Evolutionary conservation across 2,113 vertebrate genomes (phyloP).

Genomic region (Sinosuthora webbiana): DNA sequence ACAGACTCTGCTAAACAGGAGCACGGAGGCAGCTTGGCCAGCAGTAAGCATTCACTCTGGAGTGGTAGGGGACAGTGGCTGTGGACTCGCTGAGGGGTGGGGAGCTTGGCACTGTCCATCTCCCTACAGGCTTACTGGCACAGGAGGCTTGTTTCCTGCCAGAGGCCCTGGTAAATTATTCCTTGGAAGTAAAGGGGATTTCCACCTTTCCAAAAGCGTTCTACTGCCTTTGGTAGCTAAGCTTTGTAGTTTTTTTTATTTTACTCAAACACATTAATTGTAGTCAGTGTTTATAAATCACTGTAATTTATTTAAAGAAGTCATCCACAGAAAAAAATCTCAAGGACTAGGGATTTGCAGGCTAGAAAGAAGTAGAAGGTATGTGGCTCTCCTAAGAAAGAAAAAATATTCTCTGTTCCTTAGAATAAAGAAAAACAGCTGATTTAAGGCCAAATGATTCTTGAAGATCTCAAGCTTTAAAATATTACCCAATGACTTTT

Average conservation of each 20-base stretch:
- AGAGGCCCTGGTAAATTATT: not conserved
- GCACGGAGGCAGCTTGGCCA: not conserved
- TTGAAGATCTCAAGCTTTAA: not conserved
- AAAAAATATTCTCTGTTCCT: not conserved
- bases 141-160: not conserved
- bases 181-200: not conserved
- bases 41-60: not conserved
- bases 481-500: not conserved
- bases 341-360: not conserved
- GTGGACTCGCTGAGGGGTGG: fast-evolving
- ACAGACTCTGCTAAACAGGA: not conserved
- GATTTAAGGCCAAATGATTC: not conserved
- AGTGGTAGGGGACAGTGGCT: not conserved
- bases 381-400: not conserved
- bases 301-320: not conserved
- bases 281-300: not conserved
- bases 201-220: not conserved
- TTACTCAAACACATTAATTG: not conserved
- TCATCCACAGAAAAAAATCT: not conserved
- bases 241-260: not conserved
- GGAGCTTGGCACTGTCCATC: not conserved
- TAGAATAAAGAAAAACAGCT: not conserved
- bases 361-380: not conserved
- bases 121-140: not conserved
- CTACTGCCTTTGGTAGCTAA: not conserved